Evolutionary conservation across 2,113 vertebrate species (phyloP).

Genomic region (Melanocharis versteri): DNA sequence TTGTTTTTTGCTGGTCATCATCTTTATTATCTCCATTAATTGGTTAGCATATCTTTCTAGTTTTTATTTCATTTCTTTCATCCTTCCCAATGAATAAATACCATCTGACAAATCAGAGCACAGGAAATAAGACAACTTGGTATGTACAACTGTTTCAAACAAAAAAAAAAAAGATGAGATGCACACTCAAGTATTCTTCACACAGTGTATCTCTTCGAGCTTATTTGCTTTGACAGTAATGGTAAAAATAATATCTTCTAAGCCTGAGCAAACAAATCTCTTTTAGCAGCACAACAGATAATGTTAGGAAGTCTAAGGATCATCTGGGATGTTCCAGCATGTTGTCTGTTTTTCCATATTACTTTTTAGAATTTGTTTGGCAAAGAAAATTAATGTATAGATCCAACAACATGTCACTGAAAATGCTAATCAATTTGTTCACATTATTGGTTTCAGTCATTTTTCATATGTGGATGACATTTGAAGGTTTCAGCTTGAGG

Average conservation of each 20-base stretch:
- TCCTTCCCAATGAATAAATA: background rate
- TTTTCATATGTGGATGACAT: background rate
- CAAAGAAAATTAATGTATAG: background rate
- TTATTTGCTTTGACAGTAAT: conserved; percentile 37
- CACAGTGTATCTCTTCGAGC: background rate
- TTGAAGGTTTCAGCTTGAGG: background rate
- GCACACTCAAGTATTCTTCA: background rate
- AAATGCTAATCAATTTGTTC: background rate
- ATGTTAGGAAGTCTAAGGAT: background rate
- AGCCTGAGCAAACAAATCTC: background rate
- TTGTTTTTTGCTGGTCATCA: background rate
- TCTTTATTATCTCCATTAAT: background rate
- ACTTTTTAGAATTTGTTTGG: background rate
- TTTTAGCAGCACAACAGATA: background rate
- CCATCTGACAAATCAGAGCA: background rate
- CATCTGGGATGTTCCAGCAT: background rate
- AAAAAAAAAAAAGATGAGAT: background rate
- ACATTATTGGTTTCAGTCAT: background rate
- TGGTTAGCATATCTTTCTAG: background rate
- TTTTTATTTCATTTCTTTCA: background rate
- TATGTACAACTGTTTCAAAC: background rate
- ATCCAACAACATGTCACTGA: background rate
- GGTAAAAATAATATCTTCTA: conserved; percentile 6
- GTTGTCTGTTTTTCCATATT: background rate
- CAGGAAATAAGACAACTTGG: background rate